These are phyloP conservation scores for Leptoteleia sp. DNA, from an alignment of 1,140 invertebrate species.

Conservation along the genomic window DNA sequence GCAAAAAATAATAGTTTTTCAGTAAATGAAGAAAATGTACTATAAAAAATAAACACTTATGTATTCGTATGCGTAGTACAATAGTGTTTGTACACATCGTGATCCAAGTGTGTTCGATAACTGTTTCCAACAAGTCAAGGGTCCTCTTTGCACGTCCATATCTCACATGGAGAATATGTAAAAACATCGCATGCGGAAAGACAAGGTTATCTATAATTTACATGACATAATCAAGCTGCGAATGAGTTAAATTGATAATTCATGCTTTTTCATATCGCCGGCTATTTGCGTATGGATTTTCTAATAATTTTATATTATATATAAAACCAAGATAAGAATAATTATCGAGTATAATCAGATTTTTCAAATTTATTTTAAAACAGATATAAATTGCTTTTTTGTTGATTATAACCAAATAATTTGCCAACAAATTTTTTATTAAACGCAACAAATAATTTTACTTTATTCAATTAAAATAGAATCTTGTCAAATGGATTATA, in stretches of 20 bases:
- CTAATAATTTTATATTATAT: not conserved
- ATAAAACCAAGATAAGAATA: too few relatives aligned
- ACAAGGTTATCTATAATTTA: constrained; percentile 31
- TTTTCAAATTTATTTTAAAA: too few relatives aligned
- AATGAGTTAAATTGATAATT: constrained; percentile 19
- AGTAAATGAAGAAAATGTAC: constrained; percentile 1
- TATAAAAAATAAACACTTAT: constrained; percentile 16
- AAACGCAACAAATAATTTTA: too few relatives aligned
- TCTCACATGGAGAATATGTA: constrained; percentile 27
- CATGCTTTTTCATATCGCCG: not conserved
- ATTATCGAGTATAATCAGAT: too few relatives aligned
- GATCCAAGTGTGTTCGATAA: constrained; percentile 46
- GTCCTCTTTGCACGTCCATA: constrained; percentile 34
- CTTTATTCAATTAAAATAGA: too few relatives aligned
- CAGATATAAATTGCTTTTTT: too few relatives aligned
- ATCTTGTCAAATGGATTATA: too few relatives aligned
- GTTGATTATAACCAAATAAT: too few relatives aligned
- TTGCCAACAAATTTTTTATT: too few relatives aligned
- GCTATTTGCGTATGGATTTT: not conserved
- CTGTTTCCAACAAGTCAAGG: constrained; percentile 42
- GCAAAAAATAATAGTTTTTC: too few relatives aligned
- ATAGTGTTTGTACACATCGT: constrained; percentile 35
- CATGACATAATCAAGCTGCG: not conserved
- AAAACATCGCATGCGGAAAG: constrained; percentile 41
- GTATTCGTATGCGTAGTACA: constrained; percentile 10